Base-by-base conservation (phyloP, 2,888 invertebrate genomes). In the Xylophagus ater region DNA sequence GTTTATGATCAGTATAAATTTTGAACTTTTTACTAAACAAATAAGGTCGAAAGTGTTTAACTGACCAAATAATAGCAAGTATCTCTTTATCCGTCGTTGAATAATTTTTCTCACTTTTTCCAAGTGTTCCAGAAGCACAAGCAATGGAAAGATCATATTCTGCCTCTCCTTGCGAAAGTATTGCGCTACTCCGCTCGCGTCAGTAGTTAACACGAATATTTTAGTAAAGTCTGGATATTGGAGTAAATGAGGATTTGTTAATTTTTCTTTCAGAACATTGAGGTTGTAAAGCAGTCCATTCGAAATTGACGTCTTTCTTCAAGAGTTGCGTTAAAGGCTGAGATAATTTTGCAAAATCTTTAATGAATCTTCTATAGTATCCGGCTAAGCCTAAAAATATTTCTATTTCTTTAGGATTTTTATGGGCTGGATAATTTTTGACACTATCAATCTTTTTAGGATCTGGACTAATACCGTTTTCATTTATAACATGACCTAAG, bases 181-280 rank as follows among this genome's bases (percentile, higher is more conserved):
- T 12, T 15, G 26, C 26, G 13, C 35, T 17, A n/a, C 10, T 10
- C 26, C 19, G 13, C 26, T 26, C 3, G 34, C 34, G 4, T 34
- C 34, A 7, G 34, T 34, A 4, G 34, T 34, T 8, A 34, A 7
- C 6, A 25, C 15, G 24, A 34, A 34, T 9, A 5, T 9, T 24
- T n/a, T 9, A 2, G 8, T 24, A 34, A 24, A 34, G 13, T 35
- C 21, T 3, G 35, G 35, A 28, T 26, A 35, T 35, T 35, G 35
- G 4, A 35, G 8, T 15, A 35, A 18, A 6, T 28, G 36, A 2
- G 18, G 28, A n/a, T 19, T 28, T 6, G 10, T 19, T 7, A 36
- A 20, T 4, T 12, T 7, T n/a, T 36, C 20, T 14, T 36, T 36
- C 18, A 26, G 12, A 13, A 12, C 12, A 28, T 28, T 12, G 12